Base-by-base conservation (phyloP, 2,113 vertebrate species). In the Podarcis cretensis region DNA sequence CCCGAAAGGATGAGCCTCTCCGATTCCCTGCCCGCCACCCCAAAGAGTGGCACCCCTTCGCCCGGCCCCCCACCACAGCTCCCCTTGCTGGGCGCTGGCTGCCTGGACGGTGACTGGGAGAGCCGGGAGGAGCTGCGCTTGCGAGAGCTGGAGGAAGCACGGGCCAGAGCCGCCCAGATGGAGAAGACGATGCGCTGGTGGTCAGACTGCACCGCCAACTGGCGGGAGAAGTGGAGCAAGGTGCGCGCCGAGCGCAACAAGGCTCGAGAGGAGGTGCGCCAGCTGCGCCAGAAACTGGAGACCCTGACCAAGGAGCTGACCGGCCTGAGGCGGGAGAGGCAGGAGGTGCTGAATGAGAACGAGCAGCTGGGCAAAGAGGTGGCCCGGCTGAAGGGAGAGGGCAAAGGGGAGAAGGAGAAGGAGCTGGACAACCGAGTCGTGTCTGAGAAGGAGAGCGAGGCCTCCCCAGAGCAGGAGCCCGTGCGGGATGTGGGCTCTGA, bases 111-210 rank as follows among this genome's bases (percentile, higher is more conserved):
- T 0, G 99, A 99, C 96, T 99, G 98, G 98, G 98, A 99, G 96
- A 98, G 98, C 92, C 97, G 98, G 2, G 98, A 99, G 95, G 99
- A 99, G 96, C 97, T 99, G 93, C 97, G 98, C 30, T 96, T 99
- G 88, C 96, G 98, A 27, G 98, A 99, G 95, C 96, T 99, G 94
- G 99, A 99, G 95, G 99, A 99, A 94, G 99, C 98, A 0, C 97
- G 98, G 6, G 98, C 98, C 0, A 96, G 99, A 13, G 98, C 99
- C 0, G 98, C 98, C 0, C 99, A 99, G 96, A 99, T 99, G 99
- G 99, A 99, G 96, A 99, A 99, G 96, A 99, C 99, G 8, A 99
- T 99, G 99, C 98, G 99, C 27, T 99, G 99, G 99, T 99, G 99
- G 99, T 99, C 98, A 0, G 99, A 99, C 97, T 99, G 99, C 96